These are phyloP conservation scores for Cyaniris semiargus DNA, from an alignment of 2,888 invertebrate genomes.

Conservation along the genomic window DNA sequence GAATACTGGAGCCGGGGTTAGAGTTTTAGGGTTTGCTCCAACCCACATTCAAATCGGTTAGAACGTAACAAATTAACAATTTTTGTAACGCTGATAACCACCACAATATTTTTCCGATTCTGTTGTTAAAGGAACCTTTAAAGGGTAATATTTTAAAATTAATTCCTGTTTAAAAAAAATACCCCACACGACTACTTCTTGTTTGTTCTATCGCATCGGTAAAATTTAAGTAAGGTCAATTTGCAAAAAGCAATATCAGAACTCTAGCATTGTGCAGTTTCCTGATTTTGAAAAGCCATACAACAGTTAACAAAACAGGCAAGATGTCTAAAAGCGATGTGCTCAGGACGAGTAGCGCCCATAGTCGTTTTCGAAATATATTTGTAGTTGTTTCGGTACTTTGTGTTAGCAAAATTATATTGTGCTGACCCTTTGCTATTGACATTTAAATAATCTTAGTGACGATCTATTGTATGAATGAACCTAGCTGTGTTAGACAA, in stretches of 20 bases:
- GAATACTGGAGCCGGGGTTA: too few species aligned
- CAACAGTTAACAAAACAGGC: background rate
- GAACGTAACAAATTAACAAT: too few species aligned
- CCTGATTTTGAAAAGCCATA: background rate
- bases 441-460: background rate
- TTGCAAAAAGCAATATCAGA: background rate
- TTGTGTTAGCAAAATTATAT: background rate
- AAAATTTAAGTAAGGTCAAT: too few species aligned
- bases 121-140: too few species aligned
- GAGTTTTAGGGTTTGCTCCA: too few species aligned
- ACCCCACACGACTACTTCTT: too few species aligned
- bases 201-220: too few species aligned
- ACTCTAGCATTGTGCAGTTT: background rate
- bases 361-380: background rate
- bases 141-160: too few species aligned
- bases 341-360: background rate
- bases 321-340: background rate
- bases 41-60: too few species aligned
- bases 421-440: background rate
- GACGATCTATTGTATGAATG: background rate
- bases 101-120: too few species aligned
- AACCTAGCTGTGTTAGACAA: background rate
- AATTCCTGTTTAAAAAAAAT: too few species aligned
- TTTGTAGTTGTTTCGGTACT: background rate
- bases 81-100: too few species aligned